A percentile compares a stretch with the other conserved stretches of the same genome.
Evolutionary conservation across 2,797 vertebrate genomes (phyloP).

Genomic region (Paramormyrops hopkinsi): DNA sequence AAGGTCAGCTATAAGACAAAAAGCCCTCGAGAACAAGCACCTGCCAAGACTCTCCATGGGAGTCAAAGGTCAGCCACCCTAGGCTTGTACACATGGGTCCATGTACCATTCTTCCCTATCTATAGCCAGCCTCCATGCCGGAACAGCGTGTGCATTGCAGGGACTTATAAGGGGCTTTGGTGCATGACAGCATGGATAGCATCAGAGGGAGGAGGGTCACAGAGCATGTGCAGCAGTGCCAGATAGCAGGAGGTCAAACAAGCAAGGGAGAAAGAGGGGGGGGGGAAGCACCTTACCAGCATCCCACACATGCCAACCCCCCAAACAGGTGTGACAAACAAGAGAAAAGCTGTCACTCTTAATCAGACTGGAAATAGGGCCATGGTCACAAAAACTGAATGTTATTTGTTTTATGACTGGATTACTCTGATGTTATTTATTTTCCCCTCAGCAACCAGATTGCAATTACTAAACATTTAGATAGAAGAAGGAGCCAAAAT

Average conservation of each 20-base stretch:
- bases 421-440: background rate
- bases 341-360: background rate
- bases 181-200: background rate
- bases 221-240: background rate
- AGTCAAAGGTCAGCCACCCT: slow-evolving; percentile 24
- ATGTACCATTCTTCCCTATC: background rate
- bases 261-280: slow-evolving; percentile 11
- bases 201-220: background rate
- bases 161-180: background rate
- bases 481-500: slow-evolving; percentile 37
- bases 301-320: slow-evolving; percentile 21
- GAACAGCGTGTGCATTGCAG: background rate
- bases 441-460: slow-evolving; percentile 40
- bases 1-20: background rate
- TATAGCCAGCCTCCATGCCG: background rate
- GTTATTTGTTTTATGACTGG: background rate
- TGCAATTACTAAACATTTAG: slow-evolving; percentile 36
- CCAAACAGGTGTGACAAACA: background rate
- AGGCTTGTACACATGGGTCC: background rate
- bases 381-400: background rate
- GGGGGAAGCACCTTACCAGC: slow-evolving; percentile 2
- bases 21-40: background rate
- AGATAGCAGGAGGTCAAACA: slow-evolving; percentile 28
- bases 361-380: background rate
- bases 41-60: background rate